Conservation (phyloP, 1,140 invertebrate species). For the Euborellia annulipes region DNA sequence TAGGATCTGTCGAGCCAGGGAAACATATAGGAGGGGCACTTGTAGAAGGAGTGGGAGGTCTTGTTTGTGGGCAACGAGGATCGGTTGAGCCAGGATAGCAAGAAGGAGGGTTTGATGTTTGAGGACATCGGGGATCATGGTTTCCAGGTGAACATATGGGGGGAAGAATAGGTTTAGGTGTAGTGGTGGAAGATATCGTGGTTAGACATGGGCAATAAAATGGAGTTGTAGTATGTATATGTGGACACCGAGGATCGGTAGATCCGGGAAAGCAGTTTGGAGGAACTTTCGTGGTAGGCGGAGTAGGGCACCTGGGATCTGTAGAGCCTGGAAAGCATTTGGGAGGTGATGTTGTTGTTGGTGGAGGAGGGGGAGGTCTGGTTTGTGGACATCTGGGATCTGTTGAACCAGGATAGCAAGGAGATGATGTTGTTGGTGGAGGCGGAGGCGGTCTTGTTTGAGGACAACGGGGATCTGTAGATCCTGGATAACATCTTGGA, state of each 20-base stretch:
- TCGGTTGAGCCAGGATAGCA: constrained; percentile 24
- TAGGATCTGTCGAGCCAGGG: constrained; percentile 24
- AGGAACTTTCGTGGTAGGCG: constrained; percentile 9
- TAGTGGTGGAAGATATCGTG: neutral
- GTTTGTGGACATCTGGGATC: constrained; percentile 17
- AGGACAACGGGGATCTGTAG: too few relatives aligned
- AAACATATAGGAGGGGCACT: constrained; percentile 15
- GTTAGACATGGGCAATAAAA: neutral
- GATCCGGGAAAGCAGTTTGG: constrained; percentile 22
- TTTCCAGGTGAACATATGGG: constrained; percentile 5
- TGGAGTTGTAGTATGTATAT: constrained; percentile 6
- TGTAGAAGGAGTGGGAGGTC: constrained; percentile 10
- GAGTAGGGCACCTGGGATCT: constrained; percentile 7
- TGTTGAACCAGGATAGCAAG: constrained; percentile 20
- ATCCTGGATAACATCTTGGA: constrained; percentile 19
- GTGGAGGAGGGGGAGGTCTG: too few relatives aligned
- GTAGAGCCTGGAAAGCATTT: constrained; percentile 7
- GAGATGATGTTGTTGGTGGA: constrained; percentile 5
- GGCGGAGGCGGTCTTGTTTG: too few relatives aligned
- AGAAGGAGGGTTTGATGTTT: constrained; percentile 12
- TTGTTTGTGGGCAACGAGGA: constrained; percentile 19
- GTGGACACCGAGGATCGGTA: constrained; percentile 23
- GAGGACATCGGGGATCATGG: constrained; percentile 11
- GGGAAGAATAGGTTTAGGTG: neutral
- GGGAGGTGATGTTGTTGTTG: constrained; percentile 9